Base-by-base conservation (phyloP, 2,113 vertebrate genomes). In the Phaethornis superciliosus region DNA sequence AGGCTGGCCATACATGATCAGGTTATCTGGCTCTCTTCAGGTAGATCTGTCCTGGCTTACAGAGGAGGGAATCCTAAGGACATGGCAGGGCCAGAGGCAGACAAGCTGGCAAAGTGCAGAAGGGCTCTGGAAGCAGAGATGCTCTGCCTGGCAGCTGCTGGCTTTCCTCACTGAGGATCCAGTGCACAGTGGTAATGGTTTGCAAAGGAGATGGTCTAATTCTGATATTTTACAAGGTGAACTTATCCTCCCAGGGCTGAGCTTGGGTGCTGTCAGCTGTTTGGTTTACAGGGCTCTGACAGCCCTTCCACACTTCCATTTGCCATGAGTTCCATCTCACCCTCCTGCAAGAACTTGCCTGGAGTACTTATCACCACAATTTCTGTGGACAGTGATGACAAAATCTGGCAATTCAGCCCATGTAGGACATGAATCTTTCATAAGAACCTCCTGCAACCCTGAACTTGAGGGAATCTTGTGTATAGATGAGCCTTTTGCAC, bases 361-460 rank as follows among this genome's bases (percentile, higher is more conserved):
- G 46, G 8, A 24, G 19, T 20, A 5, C 12, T 62, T 65, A 30
- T 52, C 59, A 49, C 68, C 71, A 30, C 24, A 32, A 0, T 14
- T 76, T 33, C 70, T 71, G 6, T 26, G 20, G n/a, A 0, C 11
- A n/a, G 4, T 27, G 71, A 1, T 60, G 81, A 14, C 28, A 78
- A 62, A 71, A 75, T 71, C 42, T 75, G 90, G 24, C 1, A 7
- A 16, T 78, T 62, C 5, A 2, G 59, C 68, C 74, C 52, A 15
- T 0, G 0, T 13, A 59, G 60, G 72, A 28, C 15, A 9, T 4
- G 27, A 68, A 30, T 49, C 23, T 65, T 65, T 60, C 0, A 0
- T 3, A 23, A 58, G 52, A 79, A 9, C 20, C 26, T 92, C 33
- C 55, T 81, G 32, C 59, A 56, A 0, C 18, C 30, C 28, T 71